Evolutionary conservation across 2,888 invertebrate genomes (phyloP).

Genomic region (Pyrrhia umbra): DNA sequence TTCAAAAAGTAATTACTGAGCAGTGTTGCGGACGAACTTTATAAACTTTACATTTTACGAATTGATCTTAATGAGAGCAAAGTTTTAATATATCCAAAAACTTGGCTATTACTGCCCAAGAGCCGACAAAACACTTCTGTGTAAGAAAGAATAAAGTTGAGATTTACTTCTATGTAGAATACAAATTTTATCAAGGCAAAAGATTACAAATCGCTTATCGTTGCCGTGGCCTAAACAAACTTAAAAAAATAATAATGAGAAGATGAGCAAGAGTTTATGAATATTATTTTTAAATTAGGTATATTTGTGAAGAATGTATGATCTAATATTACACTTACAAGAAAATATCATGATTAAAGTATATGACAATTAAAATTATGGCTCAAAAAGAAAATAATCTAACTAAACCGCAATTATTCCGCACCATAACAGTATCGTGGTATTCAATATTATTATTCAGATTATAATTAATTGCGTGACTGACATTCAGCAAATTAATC

Average conservation of each 20-base stretch:
- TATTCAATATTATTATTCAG: slow-evolving; percentile 23
- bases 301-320: no score
- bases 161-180: no score
- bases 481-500: slow-evolving; percentile 46
- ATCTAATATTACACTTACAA: no score
- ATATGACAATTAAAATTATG: no score
- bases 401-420: slow-evolving; percentile 3
- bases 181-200: neutral
- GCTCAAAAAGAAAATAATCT: neutral
- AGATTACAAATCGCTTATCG: no score
- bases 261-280: no score
- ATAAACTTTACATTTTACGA: slow-evolving; percentile 40
- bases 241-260: no score
- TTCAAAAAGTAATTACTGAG: slow-evolving; percentile 31
- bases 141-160: slow-evolving; percentile 8
- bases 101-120: slow-evolving; percentile 30
- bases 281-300: no score
- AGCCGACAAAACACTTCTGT: slow-evolving; percentile 19
- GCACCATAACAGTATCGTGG: slow-evolving; percentile 5
- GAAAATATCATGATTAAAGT: no score
- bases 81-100: slow-evolving; percentile 33
- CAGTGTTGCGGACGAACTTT: slow-evolving; percentile 17
- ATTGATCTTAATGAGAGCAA: slow-evolving; percentile 49
- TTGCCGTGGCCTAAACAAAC: no score
- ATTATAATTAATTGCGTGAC: slow-evolving; percentile 41